Conservation (phyloP, 2,113 vertebrate genomes). For the Oceanites oceanicus region DNA sequence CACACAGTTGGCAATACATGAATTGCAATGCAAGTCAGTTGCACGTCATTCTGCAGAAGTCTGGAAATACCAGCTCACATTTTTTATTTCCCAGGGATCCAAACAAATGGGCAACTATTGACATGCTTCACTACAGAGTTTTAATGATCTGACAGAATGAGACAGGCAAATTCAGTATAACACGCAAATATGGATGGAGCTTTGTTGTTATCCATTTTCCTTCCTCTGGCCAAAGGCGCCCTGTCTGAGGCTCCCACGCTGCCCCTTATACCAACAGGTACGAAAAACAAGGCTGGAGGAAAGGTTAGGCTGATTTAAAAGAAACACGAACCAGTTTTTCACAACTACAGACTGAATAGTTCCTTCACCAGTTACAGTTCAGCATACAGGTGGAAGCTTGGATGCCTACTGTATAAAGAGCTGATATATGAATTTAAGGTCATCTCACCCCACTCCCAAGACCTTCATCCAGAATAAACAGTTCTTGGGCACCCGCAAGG, state of each 20-base stretch:
- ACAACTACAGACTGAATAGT: not conserved
- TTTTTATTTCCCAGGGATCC: not conserved
- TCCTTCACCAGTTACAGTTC: not conserved
- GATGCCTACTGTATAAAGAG: not conserved
- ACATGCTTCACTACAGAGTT: not conserved
- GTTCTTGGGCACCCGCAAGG: not conserved
- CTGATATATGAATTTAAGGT: fast-evolving
- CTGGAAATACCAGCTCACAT: not conserved
- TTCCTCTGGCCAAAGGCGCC: not conserved
- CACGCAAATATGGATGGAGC: not conserved
- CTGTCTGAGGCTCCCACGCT: not conserved
- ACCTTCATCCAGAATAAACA: not conserved
- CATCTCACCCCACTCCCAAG: not conserved
- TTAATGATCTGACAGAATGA: not conserved
- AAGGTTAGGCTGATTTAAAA: not conserved
- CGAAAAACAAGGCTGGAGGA: not conserved
- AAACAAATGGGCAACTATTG: not conserved
- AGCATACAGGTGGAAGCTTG: not conserved
- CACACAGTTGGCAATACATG: fast-evolving
- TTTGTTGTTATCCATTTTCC: not conserved
- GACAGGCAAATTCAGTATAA: not conserved
- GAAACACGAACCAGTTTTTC: not conserved
- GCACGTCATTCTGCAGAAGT: not conserved
- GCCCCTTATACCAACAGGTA: not conserved
- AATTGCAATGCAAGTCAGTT: not conserved